phyloP scores from a whole-genome alignment of 37 sponge, comb jelly and placozoan species.

The Cladorhizidae sp. region DNA sequence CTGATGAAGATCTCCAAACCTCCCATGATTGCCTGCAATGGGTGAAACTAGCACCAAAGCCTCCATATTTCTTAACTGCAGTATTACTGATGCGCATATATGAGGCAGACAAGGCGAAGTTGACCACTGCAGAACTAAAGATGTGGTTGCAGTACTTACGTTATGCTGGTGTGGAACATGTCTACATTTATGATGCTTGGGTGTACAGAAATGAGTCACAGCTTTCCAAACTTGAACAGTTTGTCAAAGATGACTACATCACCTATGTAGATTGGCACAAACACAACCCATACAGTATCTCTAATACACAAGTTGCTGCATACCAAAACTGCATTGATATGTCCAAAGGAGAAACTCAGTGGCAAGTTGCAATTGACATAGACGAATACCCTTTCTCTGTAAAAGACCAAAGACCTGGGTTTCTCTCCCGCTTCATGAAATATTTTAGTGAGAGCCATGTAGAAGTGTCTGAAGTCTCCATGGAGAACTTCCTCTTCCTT shows the following conservation, averaged over 20 bases:
- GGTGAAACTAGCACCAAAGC: background rate
- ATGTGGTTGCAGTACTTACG: slow-evolving; percentile 73
- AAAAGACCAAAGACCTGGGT: slow-evolving; percentile 55
- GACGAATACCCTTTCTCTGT: slow-evolving; percentile 83
- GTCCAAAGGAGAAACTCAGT: slow-evolving; percentile 40
- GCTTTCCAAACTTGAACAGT: slow-evolving; percentile 1
- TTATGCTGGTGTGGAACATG: slow-evolving; percentile 80
- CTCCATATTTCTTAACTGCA: slow-evolving; percentile 69
- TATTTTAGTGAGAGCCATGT: slow-evolving; percentile 24
- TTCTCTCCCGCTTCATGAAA: slow-evolving; percentile 52
- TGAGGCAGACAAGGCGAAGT: slow-evolving; percentile 40
- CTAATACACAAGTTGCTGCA: slow-evolving; percentile 60
- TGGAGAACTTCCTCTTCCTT: slow-evolving; percentile 72
- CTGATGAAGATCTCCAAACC: no score
- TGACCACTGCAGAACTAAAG: slow-evolving; percentile 59
- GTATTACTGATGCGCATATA: slow-evolving; percentile 68
- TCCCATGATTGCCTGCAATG: background rate
- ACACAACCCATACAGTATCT: slow-evolving; percentile 53
- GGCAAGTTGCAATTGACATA: slow-evolving; percentile 81
- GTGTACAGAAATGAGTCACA: slow-evolving; percentile 47
- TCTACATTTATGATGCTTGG: slow-evolving; percentile 81
- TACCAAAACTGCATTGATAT: slow-evolving; percentile 70
- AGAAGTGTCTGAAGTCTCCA: slow-evolving; percentile 49
- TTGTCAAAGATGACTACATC: slow-evolving; percentile 38
- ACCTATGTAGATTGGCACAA: slow-evolving; percentile 76